Percentiles rank a stretch among this genome's conserved stretches.
These are phyloP conservation scores for Caenorhabditis brenneri DNA, from an alignment of 1,140 invertebrate species.

Conservation along the genomic window DNA sequence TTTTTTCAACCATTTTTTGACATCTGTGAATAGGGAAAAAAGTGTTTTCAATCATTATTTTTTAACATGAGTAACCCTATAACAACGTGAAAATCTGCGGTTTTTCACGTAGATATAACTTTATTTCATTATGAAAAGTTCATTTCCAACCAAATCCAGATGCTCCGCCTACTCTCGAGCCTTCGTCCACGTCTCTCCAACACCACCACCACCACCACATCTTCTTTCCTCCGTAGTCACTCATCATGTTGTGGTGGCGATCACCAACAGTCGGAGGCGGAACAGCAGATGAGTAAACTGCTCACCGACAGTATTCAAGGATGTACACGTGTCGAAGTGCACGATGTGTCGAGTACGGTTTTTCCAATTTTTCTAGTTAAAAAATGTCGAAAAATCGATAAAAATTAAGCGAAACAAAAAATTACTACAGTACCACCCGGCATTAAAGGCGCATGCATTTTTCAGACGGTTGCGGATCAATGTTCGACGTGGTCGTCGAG, in stretches of 20 bases:
- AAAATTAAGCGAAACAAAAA: too few relatives aligned
- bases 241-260: background rate
- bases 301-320: slow-evolving; percentile 40
- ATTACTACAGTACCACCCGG: too few relatives aligned
- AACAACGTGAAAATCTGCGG: too few relatives aligned
- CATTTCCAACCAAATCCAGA: background rate
- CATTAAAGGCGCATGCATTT: too few relatives aligned
- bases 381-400: too few relatives aligned
- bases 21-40: too few relatives aligned
- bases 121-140: too few relatives aligned
- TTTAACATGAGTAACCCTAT: too few relatives aligned
- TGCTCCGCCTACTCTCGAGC: background rate
- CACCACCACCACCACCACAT: background rate
- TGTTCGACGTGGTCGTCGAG: slow-evolving; percentile 56
- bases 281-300: slow-evolving; percentile 13
- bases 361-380: background rate
- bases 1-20: too few relatives aligned
- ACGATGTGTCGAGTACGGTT: slow-evolving; percentile 50
- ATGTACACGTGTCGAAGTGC: slow-evolving; percentile 24
- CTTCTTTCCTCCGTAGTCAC: background rate
- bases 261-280: slow-evolving; percentile 26
- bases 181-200: too few relatives aligned
- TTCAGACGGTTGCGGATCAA: slow-evolving; percentile 58
- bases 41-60: too few relatives aligned
- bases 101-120: too few relatives aligned